Evolutionary conservation across 2,888 invertebrate genomes (phyloP), one percentile per base, ranked within the genome.

Genomic region (Meghimatium bilineatum): DNA sequence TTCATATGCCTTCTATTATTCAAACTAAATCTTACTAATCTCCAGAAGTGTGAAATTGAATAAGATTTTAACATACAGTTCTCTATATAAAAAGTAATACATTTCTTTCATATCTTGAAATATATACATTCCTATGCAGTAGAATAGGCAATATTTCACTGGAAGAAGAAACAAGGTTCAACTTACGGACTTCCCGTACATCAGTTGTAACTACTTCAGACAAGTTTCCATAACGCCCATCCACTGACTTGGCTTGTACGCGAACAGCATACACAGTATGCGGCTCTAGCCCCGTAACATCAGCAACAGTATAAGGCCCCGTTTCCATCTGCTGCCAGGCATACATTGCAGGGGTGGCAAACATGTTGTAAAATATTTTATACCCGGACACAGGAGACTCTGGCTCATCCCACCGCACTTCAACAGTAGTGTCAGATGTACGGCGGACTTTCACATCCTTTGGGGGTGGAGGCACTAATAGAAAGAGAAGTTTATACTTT

Each of bases 381-480:
- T 93, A 93, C 71, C 92, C 92, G 0, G 90, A 88, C n/a, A 93
- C 92, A 3, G 91, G 88, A 82, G 89, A 89, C 52, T 89, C 88
- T 96, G 97, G 88, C 96, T 95, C 74, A 69, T 91, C 92, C 94
- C 94, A 94, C 77, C 92, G 91, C 29, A 94, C 97, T 94, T 98
- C 98, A 0, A 98, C 97, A 78, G 97, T 97, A 32, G 97, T 97
- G 90, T 97, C 97, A 0, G 97, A 97, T 0, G 98, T 98, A 0
- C 98, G 97, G n/a, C 97, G 97, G 17, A 98, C 97, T 94, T 96
- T 96, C 0, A 99, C 97, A 81, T 97, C 96, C 96, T 97, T 97
- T 0, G 99, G 98, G 0, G 98, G 97, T 88, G 98, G 95, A 26
- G 98, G 97, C 91, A 98, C 98, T 92, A 98, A 97, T 87, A 88